Percentiles rank a stretch among this genome's conserved stretches.
phyloP scores from a whole-genome alignment of 2,888 invertebrate genomes.

The Rhagonycha fulva region DNA sequence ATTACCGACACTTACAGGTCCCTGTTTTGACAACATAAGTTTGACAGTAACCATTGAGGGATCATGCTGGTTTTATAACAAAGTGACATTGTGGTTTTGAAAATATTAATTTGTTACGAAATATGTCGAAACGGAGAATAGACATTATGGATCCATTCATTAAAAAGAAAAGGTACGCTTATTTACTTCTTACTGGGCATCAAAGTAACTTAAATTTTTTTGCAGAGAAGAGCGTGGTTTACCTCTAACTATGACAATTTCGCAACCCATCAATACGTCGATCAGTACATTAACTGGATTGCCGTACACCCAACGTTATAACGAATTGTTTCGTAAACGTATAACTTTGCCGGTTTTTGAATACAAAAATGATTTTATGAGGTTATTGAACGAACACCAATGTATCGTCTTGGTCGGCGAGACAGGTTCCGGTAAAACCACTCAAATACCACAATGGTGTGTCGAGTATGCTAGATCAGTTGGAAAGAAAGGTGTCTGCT shows the following conservation, averaged over 20 bases:
- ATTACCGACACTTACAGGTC: not conserved
- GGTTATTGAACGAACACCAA: constrained; percentile 89
- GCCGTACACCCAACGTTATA: constrained; percentile 87
- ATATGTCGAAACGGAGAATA: constrained; percentile 83
- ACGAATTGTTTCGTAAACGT: constrained; percentile 86
- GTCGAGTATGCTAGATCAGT: constrained; percentile 72
- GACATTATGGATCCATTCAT: constrained; percentile 85
- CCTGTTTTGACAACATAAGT: not conserved
- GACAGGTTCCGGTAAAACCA: constrained; percentile 99
- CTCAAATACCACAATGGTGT: constrained; percentile 98
- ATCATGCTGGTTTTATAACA: not conserved
- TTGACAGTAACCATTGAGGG: not conserved
- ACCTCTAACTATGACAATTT: constrained; percentile 41
- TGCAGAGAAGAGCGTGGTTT: constrained; percentile 63
- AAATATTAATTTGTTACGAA: constrained; percentile 1
- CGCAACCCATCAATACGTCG: constrained; percentile 54
- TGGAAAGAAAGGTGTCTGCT: constrained; percentile 84
- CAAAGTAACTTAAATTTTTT: constrained; percentile 11
- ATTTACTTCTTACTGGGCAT: constrained; percentile 59
- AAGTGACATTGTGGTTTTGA: not conserved
- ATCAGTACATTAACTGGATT: constrained; percentile 81
- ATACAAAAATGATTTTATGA: constrained; percentile 94
- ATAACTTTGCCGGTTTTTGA: constrained; percentile 96
- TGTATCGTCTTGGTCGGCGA: constrained; percentile 97
- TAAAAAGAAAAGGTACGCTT: constrained; percentile 72